Base-by-base conservation (phyloP, 2,888 invertebrate genomes). In the Luperina testacea region DNA sequence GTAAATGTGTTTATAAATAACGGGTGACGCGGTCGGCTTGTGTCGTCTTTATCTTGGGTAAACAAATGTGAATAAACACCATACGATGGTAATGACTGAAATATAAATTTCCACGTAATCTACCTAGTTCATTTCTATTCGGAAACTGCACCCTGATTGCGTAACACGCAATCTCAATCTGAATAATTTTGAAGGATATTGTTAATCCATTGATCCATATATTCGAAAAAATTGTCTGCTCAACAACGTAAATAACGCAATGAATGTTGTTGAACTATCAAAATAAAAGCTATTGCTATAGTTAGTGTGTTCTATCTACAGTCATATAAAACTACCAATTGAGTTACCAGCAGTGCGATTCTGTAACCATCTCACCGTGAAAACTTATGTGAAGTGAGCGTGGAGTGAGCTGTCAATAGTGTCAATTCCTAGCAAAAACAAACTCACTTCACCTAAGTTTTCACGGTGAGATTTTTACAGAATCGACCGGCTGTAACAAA, bases 1-100 rank as follows among this genome's bases (percentile, higher is more conserved):
- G 73, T 53, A 38, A 57, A 75, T 20, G 27, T 82, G 68, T 83
- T 83, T 88, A 88, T 87, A 80, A 81, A 88, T 83, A 88, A 32
- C 51, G 1, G 15, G 67, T 87, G 87, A 86, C 71, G 79, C 71
- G 42, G 53, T 68, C 45, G 32, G 17, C 24, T 9, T n/a, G 45
- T 59, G 64, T 73, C 75, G 68, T 72, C 65, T 63, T 81, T 75
- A 86, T 87, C 87, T 73, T 51, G 17, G 9, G 75, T 88, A 87
- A 86, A 87, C 79, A 88, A 9, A 61, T 64, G 57, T 74, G 17
- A n/a, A 38, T 63, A 71, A 59, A 72, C 63, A 74, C 24, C 45
- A 27, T 7, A 48, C 8, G 38, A 48, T 53, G 65, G 45, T 71
- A 73, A 85, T 85, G 53, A 72, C 65, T 81, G 68, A 80, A 57